Conservation (phyloP, 1,140 invertebrate species). For the Pentalonia nigronervosa region DNA sequence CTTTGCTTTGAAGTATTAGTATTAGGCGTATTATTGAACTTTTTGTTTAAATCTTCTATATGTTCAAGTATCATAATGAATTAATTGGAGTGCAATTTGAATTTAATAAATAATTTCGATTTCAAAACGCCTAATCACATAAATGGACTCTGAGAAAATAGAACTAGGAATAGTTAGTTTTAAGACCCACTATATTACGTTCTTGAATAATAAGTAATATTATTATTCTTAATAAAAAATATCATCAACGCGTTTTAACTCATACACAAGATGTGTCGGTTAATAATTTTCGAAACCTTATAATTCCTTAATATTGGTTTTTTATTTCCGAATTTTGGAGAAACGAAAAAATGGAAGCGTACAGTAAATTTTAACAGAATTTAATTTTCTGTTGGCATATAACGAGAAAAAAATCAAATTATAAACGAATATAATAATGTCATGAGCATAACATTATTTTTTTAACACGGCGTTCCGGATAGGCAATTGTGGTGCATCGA, state of each 20-base stretch:
- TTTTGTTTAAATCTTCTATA: background rate
- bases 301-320: background rate
- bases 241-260: background rate
- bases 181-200: background rate
- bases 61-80: background rate
- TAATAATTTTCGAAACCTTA: background rate
- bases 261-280: no score
- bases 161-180: background rate
- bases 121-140: background rate
- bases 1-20: background rate
- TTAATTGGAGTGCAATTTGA: background rate
- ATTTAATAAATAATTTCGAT: background rate
- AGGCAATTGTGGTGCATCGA: slow-evolving; percentile 42
- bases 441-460: background rate
- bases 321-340: background rate
- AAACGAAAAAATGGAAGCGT: background rate
- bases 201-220: background rate
- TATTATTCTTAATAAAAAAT: background rate
- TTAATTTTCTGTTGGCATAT: no score
- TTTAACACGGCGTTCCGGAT: background rate
- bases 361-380: background rate
- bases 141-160: background rate
- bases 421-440: background rate
- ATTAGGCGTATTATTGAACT: background rate
- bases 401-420: background rate